phyloP scores from a whole-genome alignment of 2,113 vertebrate species.

The Himantopus leucocephalus region DNA sequence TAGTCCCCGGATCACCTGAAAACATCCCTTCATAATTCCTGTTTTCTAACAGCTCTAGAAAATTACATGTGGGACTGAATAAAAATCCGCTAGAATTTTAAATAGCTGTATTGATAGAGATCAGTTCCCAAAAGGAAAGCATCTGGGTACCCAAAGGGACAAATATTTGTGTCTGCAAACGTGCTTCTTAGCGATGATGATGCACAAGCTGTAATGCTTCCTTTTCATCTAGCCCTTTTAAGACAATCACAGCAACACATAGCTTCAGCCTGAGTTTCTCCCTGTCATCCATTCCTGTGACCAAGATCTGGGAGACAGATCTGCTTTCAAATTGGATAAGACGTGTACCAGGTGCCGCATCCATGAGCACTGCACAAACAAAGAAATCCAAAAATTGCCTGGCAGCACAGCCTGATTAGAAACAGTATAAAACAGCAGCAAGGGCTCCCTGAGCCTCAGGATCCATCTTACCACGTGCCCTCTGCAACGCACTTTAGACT shows the following conservation, averaged over 20 bases:
- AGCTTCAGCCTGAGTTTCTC: neutral
- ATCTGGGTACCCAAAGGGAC: neutral
- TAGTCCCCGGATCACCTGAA: neutral
- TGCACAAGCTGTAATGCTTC: neutral
- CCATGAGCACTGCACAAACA: neutral
- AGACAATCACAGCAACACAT: neutral
- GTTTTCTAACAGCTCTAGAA: neutral
- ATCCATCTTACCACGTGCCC: neutral
- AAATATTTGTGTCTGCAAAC: neutral
- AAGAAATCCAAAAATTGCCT: slow-evolving; percentile 1
- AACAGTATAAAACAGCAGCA: neutral
- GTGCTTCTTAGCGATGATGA: neutral
- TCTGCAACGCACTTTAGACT: neutral
- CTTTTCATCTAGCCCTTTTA: neutral
- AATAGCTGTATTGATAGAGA: neutral
- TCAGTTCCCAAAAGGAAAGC: neutral
- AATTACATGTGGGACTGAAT: neutral
- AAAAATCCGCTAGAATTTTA: neutral
- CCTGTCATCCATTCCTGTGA: neutral
- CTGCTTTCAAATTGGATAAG: slow-evolving; percentile 31
- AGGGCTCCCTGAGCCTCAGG: neutral
- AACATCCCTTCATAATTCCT: neutral
- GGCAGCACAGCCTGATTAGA: slow-evolving; percentile 13
- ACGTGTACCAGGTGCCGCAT: neutral
- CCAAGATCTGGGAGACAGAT: neutral